A percentile compares a stretch with the other conserved stretches of the same genome.
phyloP scores from a whole-genome alignment of 2,888 invertebrate genomes.

The Coenonympha arcania region DNA sequence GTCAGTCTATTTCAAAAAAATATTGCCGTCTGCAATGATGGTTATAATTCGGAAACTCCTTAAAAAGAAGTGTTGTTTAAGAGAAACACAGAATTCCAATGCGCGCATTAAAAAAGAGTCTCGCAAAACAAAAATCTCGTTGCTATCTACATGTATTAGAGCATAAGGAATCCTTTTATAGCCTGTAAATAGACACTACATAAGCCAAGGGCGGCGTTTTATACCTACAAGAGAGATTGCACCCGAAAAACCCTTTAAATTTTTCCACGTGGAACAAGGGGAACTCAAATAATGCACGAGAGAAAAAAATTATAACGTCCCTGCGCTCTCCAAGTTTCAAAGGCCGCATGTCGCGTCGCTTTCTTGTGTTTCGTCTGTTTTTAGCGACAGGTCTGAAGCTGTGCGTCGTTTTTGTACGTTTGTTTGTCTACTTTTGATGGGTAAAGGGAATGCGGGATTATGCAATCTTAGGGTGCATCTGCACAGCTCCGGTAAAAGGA shows the following conservation, averaged over 20 bases:
- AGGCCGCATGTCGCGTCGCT: slow-evolving; percentile 21
- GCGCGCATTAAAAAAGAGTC: no score
- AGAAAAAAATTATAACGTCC: slow-evolving; percentile 30
- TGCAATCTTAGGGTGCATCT: slow-evolving; percentile 14
- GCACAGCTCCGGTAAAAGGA: no score
- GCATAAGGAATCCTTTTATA: slow-evolving; percentile 19
- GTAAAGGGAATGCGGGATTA: slow-evolving; percentile 24
- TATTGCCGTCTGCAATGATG: no score
- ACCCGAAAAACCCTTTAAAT: slow-evolving; percentile 27
- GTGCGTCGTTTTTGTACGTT: slow-evolving; percentile 24
- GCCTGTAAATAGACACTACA: slow-evolving; percentile 21
- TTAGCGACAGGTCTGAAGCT: slow-evolving; percentile 28
- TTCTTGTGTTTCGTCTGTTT: slow-evolving; percentile 26
- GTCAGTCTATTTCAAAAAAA: no score
- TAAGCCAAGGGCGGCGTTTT: slow-evolving; percentile 16
- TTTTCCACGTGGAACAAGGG: slow-evolving; percentile 23
- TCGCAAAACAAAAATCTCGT: background rate
- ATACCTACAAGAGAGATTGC: slow-evolving; percentile 23
- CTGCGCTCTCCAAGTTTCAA: slow-evolving; percentile 24
- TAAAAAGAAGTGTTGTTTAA: no score
- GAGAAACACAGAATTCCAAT: no score
- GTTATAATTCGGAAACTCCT: no score
- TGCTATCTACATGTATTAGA: background rate
- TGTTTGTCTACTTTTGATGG: slow-evolving; percentile 26
- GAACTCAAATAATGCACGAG: slow-evolving; percentile 25